Base-by-base conservation (phyloP, 2,113 vertebrate species). In the Sylvietta virens region DNA sequence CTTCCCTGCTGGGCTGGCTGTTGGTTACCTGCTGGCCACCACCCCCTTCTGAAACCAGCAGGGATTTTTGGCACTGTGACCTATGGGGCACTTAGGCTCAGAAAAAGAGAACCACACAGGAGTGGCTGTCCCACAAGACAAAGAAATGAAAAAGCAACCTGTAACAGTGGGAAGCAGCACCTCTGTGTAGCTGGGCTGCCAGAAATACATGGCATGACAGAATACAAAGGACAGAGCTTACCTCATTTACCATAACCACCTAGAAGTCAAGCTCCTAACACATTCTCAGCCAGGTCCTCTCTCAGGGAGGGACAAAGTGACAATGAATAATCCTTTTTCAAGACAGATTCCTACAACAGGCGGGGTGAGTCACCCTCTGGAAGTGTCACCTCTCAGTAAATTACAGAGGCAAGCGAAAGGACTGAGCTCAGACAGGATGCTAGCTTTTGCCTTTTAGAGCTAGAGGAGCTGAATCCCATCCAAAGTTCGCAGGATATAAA, bases 311-410 rank as follows among this genome's bases (percentile, higher is more conserved):
- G 50, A 66, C 51, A 79, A 93, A 90, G 71, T 40, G 23, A 53
- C 44, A 84, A 66, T 60, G 60, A 90, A 94, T 47, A 71, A 90
- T 50, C 45, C 39, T 88, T 78, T 94, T 95, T 86, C 90, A 77
- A 61, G 47, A 71, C 5, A 62, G 33, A 86, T 77, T 92, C 60
- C 80, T 90, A 70, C 74, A 78, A 74, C 17, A 83, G 88, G 39
- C 1, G 3, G 80, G 24, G 62, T 81, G 82, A 92, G 21, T 90
- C 62, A 93, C 37, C 17, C 61, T 53, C 53, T 90, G 90, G 78
- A 93, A 94, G 44, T 66, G 51, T 84, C 90, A 92, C 64, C 39
- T 87, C 39, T 92, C 65, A 5, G 76, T 77, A 94, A 96, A 86
- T 94, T 93, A 88, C 64, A 71, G 44, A 71, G 62, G 67, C 60